Percentiles rank a stretch among this genome's conserved stretches.
Conservation (phyloP, 1,140 invertebrate species). For the Drosophila eugracilis region DNA sequence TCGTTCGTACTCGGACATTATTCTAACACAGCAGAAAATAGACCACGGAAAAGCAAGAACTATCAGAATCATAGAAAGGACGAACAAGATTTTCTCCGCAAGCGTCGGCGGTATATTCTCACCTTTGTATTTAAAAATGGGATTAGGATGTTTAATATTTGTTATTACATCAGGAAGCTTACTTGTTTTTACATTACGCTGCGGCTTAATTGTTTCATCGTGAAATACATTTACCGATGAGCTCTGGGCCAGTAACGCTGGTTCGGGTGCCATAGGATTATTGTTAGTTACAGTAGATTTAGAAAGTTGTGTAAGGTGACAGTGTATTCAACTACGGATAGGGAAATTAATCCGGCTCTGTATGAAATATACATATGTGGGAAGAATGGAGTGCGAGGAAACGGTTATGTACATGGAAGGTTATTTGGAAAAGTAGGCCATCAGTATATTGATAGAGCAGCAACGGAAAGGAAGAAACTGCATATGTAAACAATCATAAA, state of each 20-base stretch:
- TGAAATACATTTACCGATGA: constrained; percentile 9
- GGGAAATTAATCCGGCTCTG: too few relatives aligned
- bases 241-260: neutral
- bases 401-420: too few relatives aligned
- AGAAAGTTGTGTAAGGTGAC: neutral
- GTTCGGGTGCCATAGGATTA: neutral
- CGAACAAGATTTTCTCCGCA: constrained; percentile 91
- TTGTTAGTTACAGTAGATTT: constrained; percentile 27
- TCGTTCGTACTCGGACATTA: constrained; percentile 90
- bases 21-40: constrained; percentile 91
- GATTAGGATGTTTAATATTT: too few relatives aligned
- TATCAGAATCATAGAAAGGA: constrained; percentile 90
- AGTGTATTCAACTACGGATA: neutral
- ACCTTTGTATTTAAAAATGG: constrained; percentile 65
- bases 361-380: too few relatives aligned
- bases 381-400: too few relatives aligned
- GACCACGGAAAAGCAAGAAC: constrained; percentile 93
- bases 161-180: neutral
- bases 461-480: too few relatives aligned
- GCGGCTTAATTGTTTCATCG: constrained; percentile 20
- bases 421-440: too few relatives aligned
- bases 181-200: constrained; percentile 62
- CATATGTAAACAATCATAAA: too few relatives aligned
- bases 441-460: too few relatives aligned
- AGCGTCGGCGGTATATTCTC: constrained; percentile 85